A percentile compares a stretch with the other conserved stretches of the same genome.
phyloP scores from a whole-genome alignment of 2,797 vertebrate species.

The Aphelocoma californica region DNA sequence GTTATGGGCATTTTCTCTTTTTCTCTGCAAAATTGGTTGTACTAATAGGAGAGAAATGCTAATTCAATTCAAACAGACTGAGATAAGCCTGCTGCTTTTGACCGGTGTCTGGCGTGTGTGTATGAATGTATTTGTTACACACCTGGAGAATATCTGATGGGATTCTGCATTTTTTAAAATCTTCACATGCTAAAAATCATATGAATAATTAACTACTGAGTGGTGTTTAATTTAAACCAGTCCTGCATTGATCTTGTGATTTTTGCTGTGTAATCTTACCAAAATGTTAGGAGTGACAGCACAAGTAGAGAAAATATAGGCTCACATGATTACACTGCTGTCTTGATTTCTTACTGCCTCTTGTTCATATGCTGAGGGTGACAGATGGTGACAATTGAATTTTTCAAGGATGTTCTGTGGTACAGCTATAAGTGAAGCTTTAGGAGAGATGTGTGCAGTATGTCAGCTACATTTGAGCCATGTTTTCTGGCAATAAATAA shows the following conservation, averaged over 20 bases:
- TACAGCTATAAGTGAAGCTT: neutral
- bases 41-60: neutral
- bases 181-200: neutral
- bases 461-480: neutral
- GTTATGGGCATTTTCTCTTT: neutral
- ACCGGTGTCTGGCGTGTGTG: neutral
- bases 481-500: neutral
- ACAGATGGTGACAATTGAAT: neutral
- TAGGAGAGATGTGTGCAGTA: neutral
- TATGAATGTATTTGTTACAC: neutral
- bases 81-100: neutral
- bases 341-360: neutral
- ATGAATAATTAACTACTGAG: neutral
- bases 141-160: neutral
- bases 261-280: neutral
- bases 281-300: neutral
- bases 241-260: neutral
- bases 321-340: neutral
- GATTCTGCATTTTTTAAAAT: neutral
- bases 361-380: neutral
- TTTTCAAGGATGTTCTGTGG: neutral
- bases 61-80: neutral
- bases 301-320: neutral
- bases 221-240: neutral
- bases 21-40: neutral